A percentile compares a stretch with the other conserved stretches of the same genome.
Conservation (phyloP, 2,888 invertebrate genomes). For the Masnerella sp. region DNA sequence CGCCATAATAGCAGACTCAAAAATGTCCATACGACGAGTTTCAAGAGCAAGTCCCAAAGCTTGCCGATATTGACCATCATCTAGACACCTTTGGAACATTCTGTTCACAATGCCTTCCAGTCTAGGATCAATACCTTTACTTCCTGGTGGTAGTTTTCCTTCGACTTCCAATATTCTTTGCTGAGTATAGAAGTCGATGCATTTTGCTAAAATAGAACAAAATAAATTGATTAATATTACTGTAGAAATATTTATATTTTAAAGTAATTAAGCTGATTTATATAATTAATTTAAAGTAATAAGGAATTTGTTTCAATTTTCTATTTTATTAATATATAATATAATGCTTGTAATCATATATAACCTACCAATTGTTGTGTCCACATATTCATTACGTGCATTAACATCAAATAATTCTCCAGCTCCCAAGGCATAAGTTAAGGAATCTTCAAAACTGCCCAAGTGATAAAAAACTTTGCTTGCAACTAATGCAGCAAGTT, state of each 20-base stretch:
- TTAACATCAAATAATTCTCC: conserved; percentile 97
- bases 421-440: conserved; percentile 98
- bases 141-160: conserved; percentile 81
- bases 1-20: conserved; percentile 93
- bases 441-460: conserved; percentile 96
- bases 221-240: too few species aligned
- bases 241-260: too few species aligned
- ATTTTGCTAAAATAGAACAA: conserved; percentile 88
- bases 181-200: conserved; percentile 97
- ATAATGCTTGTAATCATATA: neutral
- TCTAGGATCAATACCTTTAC: conserved; percentile 87
- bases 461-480: conserved; percentile 99
- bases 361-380: conserved; percentile 88
- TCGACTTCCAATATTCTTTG: conserved; percentile 87
- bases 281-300: too few species aligned
- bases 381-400: conserved; percentile 95
- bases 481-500: conserved; percentile 96
- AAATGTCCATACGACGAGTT: conserved; percentile 97
- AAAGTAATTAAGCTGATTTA: too few species aligned
- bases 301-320: too few species aligned
- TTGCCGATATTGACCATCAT: conserved; percentile 96
- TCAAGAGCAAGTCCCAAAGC: conserved; percentile 98
- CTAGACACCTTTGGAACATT: conserved; percentile 97
- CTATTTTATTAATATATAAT: too few species aligned
- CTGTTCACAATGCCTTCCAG: conserved; percentile 96